These are phyloP conservation scores for Setipinna tenuifilis DNA, from an alignment of 2,797 vertebrate species.

Conservation along the genomic window DNA sequence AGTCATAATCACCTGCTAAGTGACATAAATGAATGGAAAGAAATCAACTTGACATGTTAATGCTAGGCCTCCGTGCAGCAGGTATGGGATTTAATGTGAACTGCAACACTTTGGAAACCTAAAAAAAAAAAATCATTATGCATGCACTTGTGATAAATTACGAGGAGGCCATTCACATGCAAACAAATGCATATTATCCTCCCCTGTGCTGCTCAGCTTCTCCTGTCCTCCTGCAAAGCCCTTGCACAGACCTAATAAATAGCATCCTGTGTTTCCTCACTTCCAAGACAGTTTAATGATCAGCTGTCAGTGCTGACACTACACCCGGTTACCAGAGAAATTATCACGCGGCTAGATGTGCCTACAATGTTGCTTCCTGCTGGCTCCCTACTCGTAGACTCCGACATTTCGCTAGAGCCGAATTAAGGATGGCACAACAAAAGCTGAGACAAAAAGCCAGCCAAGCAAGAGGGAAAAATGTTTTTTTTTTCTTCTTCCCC, in stretches of 20 bases:
- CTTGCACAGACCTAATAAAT: conserved; percentile 47
- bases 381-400: conserved; percentile 46
- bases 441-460: conserved; percentile 17
- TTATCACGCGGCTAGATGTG: conserved; percentile 57
- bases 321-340: conserved; percentile 51
- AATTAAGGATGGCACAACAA: conserved; percentile 36
- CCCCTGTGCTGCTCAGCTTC: neutral
- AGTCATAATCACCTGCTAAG: neutral
- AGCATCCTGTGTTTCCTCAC: conserved; percentile 53
- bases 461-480: conserved; percentile 9
- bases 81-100: conserved; percentile 12
- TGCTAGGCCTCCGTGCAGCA: neutral
- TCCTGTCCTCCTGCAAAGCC: neutral
- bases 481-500: neutral
- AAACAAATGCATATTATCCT: conserved; percentile 25
- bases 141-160: conserved; percentile 9
- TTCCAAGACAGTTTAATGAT: conserved; percentile 58
- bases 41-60: conserved; percentile 19
- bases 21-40: neutral
- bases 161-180: conserved; percentile 21
- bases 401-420: conserved; percentile 43
- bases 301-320: conserved; percentile 55
- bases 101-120: neutral
- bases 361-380: conserved; percentile 55
- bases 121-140: neutral